A percentile compares a stretch with the other conserved stretches of the same genome.
Conservation (phyloP, 2,113 vertebrate species). For the Erythrocebus patas region DNA sequence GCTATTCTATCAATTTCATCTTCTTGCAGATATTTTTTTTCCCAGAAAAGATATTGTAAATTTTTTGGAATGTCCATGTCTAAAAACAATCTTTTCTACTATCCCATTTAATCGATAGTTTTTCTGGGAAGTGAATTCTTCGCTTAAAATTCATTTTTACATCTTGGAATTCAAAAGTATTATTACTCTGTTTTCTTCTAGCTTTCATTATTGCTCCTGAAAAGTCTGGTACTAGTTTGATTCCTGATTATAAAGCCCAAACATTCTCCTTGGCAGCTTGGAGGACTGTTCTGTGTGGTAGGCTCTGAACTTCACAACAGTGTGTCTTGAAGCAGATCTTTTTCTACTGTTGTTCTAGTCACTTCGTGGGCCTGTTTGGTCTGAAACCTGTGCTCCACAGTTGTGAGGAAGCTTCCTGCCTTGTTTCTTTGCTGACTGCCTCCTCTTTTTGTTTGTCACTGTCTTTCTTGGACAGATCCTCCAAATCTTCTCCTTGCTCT, state of each 20-base stretch:
- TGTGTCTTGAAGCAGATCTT: neutral
- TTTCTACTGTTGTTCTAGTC: neutral
- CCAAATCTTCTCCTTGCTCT: neutral
- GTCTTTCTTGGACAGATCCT: neutral
- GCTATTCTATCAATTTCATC: neutral
- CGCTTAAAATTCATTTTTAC: neutral
- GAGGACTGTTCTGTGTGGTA: neutral
- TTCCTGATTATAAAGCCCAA: neutral
- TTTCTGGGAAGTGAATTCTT: conserved; percentile 4
- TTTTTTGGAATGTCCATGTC: neutral
- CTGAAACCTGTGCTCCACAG: neutral
- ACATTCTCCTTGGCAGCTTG: neutral
- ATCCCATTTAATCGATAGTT: neutral
- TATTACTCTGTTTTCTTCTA: neutral
- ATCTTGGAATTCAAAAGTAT: neutral
- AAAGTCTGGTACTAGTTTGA: neutral
- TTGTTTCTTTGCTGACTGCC: neutral
- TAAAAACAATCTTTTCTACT: neutral
- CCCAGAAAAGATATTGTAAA: neutral
- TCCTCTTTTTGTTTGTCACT: neutral
- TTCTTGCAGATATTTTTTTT: neutral
- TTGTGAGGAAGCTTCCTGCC: neutral
- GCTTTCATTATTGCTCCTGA: neutral
- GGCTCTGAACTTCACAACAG: neutral
- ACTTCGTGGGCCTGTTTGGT: neutral